Evolutionary conservation across 1,140 invertebrate species (phyloP), one percentile per base, ranked within the genome.

Genomic region (Nautilus pompilius): DNA sequence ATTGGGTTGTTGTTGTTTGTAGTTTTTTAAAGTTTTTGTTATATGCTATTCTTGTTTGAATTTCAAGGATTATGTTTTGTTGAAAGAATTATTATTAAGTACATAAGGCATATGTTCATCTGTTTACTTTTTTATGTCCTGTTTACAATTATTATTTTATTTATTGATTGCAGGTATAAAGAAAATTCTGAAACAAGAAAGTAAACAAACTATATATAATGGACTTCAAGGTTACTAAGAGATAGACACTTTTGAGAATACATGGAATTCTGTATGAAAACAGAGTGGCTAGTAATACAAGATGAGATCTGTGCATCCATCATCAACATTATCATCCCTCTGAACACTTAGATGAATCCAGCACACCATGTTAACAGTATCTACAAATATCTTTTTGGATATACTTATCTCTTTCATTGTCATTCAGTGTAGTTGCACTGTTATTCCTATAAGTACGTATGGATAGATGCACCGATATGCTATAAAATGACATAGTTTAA

Each of bases 131-230:
- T 15, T 15, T 17, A 32, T n/a, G 36, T 32, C 15, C 17, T 22
- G 24, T 28, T 29, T 48, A 28, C 24, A 34, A 30, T 5, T 33
- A 22, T 67, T 65, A 62, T 32, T 72, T 63, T 75, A 76, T 73
- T 76, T 69, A 74, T 83, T 69, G 75, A 57, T 90, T 88, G 65
- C 83, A 91, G 90, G 83, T 72, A 84, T 92, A 41, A 86, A 85
- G 76, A 85, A 87, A 69, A 85, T 91, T 63, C 76, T 92, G 22
- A 85, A 89, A 65, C 89, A 91, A 78, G 84, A 81, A 62, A 85
- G 88, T 58, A 87, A 87, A 58, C 88, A 88, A 70, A 88, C 87
- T 84, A 83, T 91, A 49, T 92, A 92, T 74, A 92, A 91, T 83
- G 90, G 90, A 75, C 81, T 92, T 71, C 84, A 86, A 76, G 82